These are phyloP conservation scores for Araneus ventricosus DNA, from an alignment of 1,140 invertebrate species.

Conservation along the genomic window DNA sequence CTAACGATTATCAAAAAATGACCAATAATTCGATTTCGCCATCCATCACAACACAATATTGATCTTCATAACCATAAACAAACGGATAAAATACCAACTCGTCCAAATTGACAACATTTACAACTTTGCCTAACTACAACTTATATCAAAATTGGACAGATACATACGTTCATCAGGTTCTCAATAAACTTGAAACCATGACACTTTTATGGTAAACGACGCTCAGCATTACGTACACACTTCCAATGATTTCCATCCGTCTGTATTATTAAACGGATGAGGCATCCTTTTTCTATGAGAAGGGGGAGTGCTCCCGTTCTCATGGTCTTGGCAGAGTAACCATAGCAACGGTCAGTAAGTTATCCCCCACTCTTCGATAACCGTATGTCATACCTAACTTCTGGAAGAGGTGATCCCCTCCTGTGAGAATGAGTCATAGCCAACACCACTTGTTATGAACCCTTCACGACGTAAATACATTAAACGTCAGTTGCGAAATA, in stretches of 20 bases:
- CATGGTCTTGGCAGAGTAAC: neutral
- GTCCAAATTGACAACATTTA: too few species aligned
- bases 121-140: too few species aligned
- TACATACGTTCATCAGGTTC: neutral
- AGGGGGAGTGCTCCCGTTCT: neutral
- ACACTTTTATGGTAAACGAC: neutral
- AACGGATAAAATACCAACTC: too few species aligned
- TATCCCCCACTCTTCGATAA: slow-evolving; percentile 3
- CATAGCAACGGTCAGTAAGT: slow-evolving; percentile 35
- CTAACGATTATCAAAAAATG: too few species aligned
- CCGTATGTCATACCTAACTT: slow-evolving; percentile 29
- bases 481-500: too few species aligned
- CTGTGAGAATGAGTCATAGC: slow-evolving; percentile 11
- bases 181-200: neutral
- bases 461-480: neutral
- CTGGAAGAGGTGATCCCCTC: neutral
- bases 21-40: too few species aligned
- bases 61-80: too few species aligned
- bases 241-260: neutral
- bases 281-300: neutral
- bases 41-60: too few species aligned
- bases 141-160: too few species aligned
- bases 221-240: neutral
- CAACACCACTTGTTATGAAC: slow-evolving; percentile 21
- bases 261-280: slow-evolving; percentile 17